These are phyloP conservation scores for Tyrannus savana DNA, from an alignment of 2,113 vertebrate genomes.

Conservation along the genomic window DNA sequence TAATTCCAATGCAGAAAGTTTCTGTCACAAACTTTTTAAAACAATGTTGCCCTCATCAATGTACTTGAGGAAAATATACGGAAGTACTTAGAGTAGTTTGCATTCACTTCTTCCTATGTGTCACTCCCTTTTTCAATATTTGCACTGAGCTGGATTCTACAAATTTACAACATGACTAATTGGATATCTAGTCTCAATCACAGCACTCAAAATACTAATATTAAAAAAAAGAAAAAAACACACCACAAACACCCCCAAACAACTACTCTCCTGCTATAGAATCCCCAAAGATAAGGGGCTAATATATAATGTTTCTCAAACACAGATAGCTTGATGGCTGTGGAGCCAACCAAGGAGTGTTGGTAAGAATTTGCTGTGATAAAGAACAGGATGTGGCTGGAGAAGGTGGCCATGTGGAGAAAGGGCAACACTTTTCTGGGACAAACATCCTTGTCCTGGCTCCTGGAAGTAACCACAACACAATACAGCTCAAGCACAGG, in stretches of 20 bases:
- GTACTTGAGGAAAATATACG: background rate
- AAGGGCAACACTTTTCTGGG: background rate
- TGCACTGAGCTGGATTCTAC: background rate
- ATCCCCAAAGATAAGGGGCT: background rate
- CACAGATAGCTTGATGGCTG: background rate
- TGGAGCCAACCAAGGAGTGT: background rate
- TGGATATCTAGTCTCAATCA: background rate
- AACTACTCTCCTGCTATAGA: background rate
- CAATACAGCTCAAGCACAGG: background rate
- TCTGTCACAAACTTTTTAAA: background rate
- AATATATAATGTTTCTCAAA: background rate
- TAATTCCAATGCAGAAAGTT: background rate
- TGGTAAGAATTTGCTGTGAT: background rate
- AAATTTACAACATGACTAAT: background rate
- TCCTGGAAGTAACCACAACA: background rate
- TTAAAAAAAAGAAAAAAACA: background rate
- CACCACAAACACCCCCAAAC: background rate
- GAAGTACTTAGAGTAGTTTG: background rate
- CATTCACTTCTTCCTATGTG: background rate
- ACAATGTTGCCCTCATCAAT: background rate
- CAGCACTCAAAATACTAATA: background rate
- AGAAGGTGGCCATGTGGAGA: background rate
- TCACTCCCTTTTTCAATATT: background rate
- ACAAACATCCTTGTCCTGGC: background rate
- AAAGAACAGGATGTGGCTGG: background rate